Base-by-base conservation (phyloP, 1,140 invertebrate genomes). In the Bathynomus jamesi region DNA sequence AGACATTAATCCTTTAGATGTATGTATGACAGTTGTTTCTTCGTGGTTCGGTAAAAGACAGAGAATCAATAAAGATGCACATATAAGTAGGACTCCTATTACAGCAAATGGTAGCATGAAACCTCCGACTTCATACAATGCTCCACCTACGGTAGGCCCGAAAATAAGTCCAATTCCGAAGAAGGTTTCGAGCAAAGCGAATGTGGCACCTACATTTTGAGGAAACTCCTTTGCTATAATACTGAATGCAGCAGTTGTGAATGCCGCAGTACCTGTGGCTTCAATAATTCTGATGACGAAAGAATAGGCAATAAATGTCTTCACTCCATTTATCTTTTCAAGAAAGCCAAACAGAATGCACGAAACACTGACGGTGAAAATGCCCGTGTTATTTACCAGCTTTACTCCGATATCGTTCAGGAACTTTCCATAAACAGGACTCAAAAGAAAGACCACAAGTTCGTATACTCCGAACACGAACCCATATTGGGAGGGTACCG, bases 381-480 rank as follows among this genome's bases (percentile, higher is more conserved):
- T 92, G 1, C 94, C 94, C 53, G 87, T 86, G 79, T 93, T 91
- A 83, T 95, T 94, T 65, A 95, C 83, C 11, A 90, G 80, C 79
- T 95, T 95, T 0, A 93, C 90, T 1, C 93, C 93, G 65, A 95
- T 87, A 74, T 83, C 85, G 76, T 91, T 90, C 65, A 96, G 62
- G 66, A 92, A 87, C 79, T 91, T 89, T 65, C 94, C 94, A 82
- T 94, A 95, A 17, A 96, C 77, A 0, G 94, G 94, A 77, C 92
- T 93, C 40, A 94, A 86, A 13, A 95, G 79, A 80, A 96, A 95
- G 25, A 96, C 94, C 0, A 92, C 87, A 17, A 97, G 82, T 80
- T 97, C 93, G 83, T 95, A 96, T 28, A 93, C 85, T 0, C 94
- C 94, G 82, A 96, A 96, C 0, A 97, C 93, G 61, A 96, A 83